A percentile compares a stretch with the other conserved stretches of the same genome.
Conservation (phyloP, 1,140 invertebrate genomes). For the Orchestia grillus region DNA sequence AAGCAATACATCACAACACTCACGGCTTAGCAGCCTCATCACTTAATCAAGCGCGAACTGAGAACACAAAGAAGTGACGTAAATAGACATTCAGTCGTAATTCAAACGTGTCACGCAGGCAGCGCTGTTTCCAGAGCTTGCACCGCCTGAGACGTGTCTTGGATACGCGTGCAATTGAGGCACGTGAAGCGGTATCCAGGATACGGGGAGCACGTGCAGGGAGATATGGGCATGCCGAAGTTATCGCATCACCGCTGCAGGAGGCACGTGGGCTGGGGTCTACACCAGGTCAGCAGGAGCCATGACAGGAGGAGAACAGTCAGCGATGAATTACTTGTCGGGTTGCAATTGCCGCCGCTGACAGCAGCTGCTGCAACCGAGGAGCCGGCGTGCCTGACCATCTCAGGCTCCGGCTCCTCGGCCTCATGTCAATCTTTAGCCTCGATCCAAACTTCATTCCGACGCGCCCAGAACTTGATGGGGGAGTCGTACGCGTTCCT, state of each 20-base stretch:
- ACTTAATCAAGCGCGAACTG: not conserved
- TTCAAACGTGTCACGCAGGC: no score
- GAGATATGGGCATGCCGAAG: not conserved
- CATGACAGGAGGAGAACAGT: not conserved
- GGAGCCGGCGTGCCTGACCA: not conserved
- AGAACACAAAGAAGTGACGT: no score
- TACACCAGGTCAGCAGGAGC: not conserved
- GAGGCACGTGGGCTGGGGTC: not conserved
- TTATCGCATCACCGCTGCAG: not conserved
- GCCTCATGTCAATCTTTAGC: conserved; percentile 46
- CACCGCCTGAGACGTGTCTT: not conserved
- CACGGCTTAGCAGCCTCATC: not conserved
- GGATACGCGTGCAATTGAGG: not conserved
- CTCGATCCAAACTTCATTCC: conserved; percentile 66
- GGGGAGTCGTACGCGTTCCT: conserved; percentile 67
- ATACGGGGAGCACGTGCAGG: not conserved
- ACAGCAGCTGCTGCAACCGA: not conserved
- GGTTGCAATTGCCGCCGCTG: not conserved
- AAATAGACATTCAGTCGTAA: no score
- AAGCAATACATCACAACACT: not conserved
- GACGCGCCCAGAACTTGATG: conserved; percentile 64
- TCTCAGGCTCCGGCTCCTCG: not conserved
- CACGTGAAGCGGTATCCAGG: not conserved
- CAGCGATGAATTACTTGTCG: not conserved
- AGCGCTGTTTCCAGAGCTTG: no score